Evolutionary conservation across 64 coral and sea anemone species (phyloP), one percentile per base, ranked within the genome.

Genomic region (Stichodactyla mertensii): DNA sequence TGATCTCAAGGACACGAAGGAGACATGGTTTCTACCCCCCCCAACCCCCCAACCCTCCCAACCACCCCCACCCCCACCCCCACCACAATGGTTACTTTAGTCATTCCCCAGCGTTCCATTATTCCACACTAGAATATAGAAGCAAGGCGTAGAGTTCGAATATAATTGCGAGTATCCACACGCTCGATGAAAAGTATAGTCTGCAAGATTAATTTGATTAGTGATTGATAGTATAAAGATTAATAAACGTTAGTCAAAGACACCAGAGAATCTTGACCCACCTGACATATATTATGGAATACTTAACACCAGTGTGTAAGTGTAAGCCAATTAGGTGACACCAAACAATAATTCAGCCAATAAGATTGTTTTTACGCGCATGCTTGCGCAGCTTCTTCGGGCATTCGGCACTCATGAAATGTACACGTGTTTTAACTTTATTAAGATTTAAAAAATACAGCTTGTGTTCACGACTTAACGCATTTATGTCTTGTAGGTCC

Each of bases 401-500:
- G 36, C 36, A 45, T 45, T 45, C 36, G 1, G 36, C 36, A 45
- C 1, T 45, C 36, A 45, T 45, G 36, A 45, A 45, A 45, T 45
- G 36, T 45, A 45, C 36, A 45, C 36, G 36, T 45, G 36, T 45
- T 45, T 45, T 45, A 45, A 9, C 10, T 10, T 12, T 74, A n/a
- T 11, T 74, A 2, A 4, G 27, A 0, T 74, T 14, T 74, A 10
- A 10, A 6, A 74, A 31, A 74, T 31, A 31, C 69, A 23, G 62
- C 19, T 66, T 66, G 62, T 36, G 69, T 2, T 74, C 20, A 74
- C 69, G n/a, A 23, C 27, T 74, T 27, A 74, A 74, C 77, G 85
- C 55, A 15, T 23, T 90, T 54, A 82, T 93, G 6, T 71, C 66
- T 36, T 19, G 52, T 19, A 88, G 54, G 52, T 55, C 60, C 31